phyloP scores from a whole-genome alignment of 2,113 vertebrate species.

The Dasyprocta punctata region DNA sequence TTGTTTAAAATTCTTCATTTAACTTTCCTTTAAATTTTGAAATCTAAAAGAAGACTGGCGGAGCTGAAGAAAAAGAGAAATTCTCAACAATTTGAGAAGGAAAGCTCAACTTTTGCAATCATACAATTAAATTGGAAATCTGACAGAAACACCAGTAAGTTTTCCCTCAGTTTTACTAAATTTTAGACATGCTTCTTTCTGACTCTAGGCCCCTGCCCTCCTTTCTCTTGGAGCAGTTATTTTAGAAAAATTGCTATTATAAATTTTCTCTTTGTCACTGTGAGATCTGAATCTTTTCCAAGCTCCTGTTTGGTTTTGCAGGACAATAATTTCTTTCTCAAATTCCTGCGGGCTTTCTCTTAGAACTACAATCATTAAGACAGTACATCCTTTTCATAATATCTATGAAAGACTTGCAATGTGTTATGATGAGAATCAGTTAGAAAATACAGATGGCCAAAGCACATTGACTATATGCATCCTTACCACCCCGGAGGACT shows the following conservation, averaged over 20 bases:
- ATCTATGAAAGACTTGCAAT: neutral
- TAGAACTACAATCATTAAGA: neutral
- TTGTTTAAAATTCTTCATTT: neutral
- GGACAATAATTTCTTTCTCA: neutral
- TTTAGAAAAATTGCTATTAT: neutral
- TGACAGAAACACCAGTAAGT: neutral
- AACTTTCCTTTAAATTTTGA: neutral
- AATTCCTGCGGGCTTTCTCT: neutral
- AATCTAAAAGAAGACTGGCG: neutral
- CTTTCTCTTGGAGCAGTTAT: neutral
- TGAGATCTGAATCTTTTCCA: neutral
- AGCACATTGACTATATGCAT: neutral
- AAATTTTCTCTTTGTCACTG: neutral
- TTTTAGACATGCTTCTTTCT: neutral
- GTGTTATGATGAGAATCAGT: neutral
- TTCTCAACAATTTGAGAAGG: neutral
- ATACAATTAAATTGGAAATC: neutral
- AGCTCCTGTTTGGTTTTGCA: neutral
- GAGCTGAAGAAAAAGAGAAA: neutral
- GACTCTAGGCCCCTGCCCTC: no score
- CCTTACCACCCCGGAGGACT: neutral
- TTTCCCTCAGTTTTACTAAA: neutral
- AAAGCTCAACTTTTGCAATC: neutral
- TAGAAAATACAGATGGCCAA: neutral
- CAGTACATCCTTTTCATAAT: neutral